Evolutionary conservation across 2,113 vertebrate genomes (phyloP).

Genomic region (Boleophthalmus pectinirostris): DNA sequence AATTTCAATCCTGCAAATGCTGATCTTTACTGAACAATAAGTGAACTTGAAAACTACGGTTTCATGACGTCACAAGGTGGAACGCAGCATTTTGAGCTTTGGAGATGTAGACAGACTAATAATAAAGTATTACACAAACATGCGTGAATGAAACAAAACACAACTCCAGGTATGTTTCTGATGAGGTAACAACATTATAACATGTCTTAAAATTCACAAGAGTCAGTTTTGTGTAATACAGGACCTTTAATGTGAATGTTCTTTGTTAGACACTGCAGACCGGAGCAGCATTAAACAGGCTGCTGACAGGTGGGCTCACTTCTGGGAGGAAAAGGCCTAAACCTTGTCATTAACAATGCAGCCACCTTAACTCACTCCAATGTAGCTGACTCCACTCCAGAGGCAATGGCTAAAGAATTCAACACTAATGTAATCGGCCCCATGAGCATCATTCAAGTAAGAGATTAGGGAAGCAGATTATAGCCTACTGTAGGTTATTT

Average conservation of each 20-base stretch:
- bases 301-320: slow-evolving; percentile 62
- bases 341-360: slow-evolving; percentile 80
- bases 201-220: no score
- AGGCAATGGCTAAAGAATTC: slow-evolving; percentile 70
- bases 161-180: no score
- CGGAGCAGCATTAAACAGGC: slow-evolving; percentile 72
- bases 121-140: no score
- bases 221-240: no score
- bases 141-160: no score
- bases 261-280: slow-evolving; percentile 55
- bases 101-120: no score
- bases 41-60: no score
- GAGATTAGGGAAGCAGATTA: slow-evolving; percentile 14
- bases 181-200: no score
- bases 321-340: slow-evolving; percentile 69
- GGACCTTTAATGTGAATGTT: not conserved
- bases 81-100: no score
- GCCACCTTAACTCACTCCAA: slow-evolving; percentile 41
- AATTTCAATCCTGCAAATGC: no score
- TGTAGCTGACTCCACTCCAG: slow-evolving; percentile 55
- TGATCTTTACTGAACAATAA: no score
- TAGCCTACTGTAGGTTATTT: not conserved
- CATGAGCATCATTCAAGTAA: slow-evolving; percentile 70
- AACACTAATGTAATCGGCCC: slow-evolving; percentile 69
- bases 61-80: no score